A percentile compares a stretch with the other conserved stretches of the same genome.
Evolutionary conservation across 1,140 invertebrate genomes (phyloP).

Genomic region (Probaryconus sp.): DNA sequence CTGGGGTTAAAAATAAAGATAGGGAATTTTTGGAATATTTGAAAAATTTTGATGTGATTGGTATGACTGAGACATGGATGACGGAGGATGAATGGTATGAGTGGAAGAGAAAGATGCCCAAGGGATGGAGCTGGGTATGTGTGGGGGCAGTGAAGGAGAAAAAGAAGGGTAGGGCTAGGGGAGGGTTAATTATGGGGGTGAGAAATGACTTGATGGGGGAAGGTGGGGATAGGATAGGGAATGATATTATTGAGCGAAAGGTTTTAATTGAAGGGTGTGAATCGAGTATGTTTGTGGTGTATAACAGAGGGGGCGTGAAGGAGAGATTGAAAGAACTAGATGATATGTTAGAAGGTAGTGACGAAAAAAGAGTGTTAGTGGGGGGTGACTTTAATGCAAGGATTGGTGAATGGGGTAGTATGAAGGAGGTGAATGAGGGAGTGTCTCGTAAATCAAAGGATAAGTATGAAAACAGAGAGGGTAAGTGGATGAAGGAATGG

Average conservation of each 20-base stretch:
- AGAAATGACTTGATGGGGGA: not conserved
- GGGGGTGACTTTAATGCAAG: conserved; percentile 11
- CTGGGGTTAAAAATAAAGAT: not conserved
- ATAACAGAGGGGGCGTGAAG: not conserved
- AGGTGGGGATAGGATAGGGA: no score
- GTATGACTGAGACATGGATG: not conserved
- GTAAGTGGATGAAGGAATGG: not conserved
- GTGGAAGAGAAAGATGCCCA: not conserved
- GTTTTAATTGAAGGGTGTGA: no score
- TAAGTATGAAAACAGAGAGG: not conserved
- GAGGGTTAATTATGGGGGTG: no score
- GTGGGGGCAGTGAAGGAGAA: no score
- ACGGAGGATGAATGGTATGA: not conserved
- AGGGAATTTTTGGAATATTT: not conserved
- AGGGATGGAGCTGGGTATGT: no score
- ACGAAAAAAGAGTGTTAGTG: not conserved
- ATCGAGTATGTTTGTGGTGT: no score
- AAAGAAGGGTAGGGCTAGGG: no score
- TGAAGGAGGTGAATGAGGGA: not conserved
- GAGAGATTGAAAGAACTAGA: conserved; percentile 1
- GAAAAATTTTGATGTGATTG: not conserved
- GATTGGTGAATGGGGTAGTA: not conserved
- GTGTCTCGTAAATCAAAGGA: not conserved
- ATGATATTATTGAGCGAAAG: no score
- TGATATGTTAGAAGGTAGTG: not conserved